Evolutionary conservation across 37 sponge, comb jelly and placozoan genomes (phyloP).

Genomic region (Oopsacas minuta): DNA sequence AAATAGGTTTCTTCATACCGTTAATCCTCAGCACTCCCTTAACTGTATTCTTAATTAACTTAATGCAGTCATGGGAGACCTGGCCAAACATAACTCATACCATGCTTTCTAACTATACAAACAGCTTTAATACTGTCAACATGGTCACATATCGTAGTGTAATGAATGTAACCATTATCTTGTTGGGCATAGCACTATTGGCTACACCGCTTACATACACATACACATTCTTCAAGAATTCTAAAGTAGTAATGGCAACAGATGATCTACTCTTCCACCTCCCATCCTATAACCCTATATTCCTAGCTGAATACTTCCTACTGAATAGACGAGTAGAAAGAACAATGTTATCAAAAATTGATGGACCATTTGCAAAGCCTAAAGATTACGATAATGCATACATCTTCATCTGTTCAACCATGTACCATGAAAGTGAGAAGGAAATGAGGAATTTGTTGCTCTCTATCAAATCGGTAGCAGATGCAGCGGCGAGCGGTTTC

Average conservation of each 20-base stretch:
- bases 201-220: slow-evolving; percentile 39
- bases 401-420: slow-evolving; percentile 75
- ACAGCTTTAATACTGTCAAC: background rate
- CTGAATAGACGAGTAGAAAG: slow-evolving; percentile 32
- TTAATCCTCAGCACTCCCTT: slow-evolving; percentile 10
- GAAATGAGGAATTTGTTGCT: slow-evolving; percentile 65
- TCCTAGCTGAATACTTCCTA: slow-evolving; percentile 49
- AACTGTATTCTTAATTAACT: background rate
- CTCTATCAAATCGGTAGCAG: slow-evolving; percentile 49
- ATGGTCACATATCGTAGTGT: background rate
- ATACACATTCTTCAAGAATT: slow-evolving; percentile 28
- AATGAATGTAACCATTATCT: background rate
- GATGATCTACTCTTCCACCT: slow-evolving; percentile 54
- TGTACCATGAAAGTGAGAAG: slow-evolving; percentile 51
- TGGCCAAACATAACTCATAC: background rate
- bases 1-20: background rate
- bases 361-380: background rate
- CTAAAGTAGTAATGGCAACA: slow-evolving; percentile 35
- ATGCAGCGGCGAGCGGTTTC: background rate
- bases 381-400: background rate
- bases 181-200: slow-evolving; percentile 27
- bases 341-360: background rate
- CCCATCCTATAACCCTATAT: slow-evolving; percentile 51
- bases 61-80: background rate
- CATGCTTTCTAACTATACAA: background rate